Conservation (phyloP, 2,113 vertebrate species). For the Paraplagusia blochii region DNA sequence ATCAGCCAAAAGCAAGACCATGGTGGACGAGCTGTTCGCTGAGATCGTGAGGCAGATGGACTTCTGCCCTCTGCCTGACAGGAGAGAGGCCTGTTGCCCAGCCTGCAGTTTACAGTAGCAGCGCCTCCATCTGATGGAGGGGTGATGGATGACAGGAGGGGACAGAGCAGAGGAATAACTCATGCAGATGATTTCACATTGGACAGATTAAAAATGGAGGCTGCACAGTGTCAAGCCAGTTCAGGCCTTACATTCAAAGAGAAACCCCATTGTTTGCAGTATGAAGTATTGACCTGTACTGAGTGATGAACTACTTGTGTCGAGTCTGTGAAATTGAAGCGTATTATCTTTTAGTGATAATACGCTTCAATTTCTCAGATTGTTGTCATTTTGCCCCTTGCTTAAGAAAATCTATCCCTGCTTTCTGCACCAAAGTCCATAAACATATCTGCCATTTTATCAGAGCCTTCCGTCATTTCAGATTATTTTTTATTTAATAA, state of each 20-base stretch:
- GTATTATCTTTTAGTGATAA: too few relatives aligned
- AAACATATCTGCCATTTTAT: too few relatives aligned
- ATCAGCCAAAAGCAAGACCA: conserved; percentile 95
- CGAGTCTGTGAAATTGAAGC: too few relatives aligned
- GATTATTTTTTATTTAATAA: too few relatives aligned
- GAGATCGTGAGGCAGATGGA: conserved; percentile 98
- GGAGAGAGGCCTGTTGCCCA: conserved; percentile 89
- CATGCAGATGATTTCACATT: conserved; percentile 30
- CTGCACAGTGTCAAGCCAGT: not conserved
- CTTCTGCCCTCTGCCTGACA: conserved; percentile 94
- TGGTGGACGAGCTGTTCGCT: conserved; percentile 96
- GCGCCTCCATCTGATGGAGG: not conserved
- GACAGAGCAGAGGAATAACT: conserved; percentile 15
- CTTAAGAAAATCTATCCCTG: conserved; percentile 13
- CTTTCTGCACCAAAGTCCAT: not conserved
- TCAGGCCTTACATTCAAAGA: too few relatives aligned
- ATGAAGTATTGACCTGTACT: too few relatives aligned
- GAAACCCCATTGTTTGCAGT: too few relatives aligned
- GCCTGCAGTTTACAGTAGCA: conserved; percentile 92
- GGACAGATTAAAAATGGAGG: conserved; percentile 20
- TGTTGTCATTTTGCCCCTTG: too few relatives aligned
- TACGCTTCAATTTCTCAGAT: too few relatives aligned
- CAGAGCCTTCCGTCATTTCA: too few relatives aligned
- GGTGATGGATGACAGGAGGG: conserved; percentile 10
- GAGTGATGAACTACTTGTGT: too few relatives aligned